Base-by-base conservation (phyloP, 2,113 vertebrate species). In the Otus sunia region DNA sequence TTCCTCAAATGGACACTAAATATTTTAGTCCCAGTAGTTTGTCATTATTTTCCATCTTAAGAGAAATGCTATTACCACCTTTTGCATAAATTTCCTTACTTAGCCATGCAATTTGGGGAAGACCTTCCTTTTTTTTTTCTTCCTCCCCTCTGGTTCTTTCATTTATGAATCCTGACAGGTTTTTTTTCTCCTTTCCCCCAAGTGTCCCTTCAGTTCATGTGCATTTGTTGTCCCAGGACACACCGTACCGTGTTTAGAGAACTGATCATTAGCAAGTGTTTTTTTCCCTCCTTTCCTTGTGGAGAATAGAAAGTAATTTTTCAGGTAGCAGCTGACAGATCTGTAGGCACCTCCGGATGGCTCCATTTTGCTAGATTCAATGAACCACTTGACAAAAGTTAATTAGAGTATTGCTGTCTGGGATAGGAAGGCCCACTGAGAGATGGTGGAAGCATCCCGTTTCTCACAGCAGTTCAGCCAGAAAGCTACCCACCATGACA, bases 301-400 rank as follows among this genome's bases (percentile, higher is more conserved):
- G 55, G 50, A 80, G 78, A 91, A 92, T 6, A 94, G 64, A 76
- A 97, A 98, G 58, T 20, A 29, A 83, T 86, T 81, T 97, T 96
- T 73, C 85, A 96, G 88, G 63, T 95, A 88, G 68, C 86, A 75
- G 95, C 91, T 97, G 95, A 97, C 94, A 96, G 96, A 95, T 96
- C 96, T 97, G 93, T 93, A 85, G 90, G 96, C 96, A 96, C 87
- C 89, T 96, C 97, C 4, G 69, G 87, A 96, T 98, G 67, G 27
- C 90, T 98, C 95, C 87, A 92, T 93, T 97, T 97, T 97, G 92
- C 75, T 66, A 69, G 93, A 97, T 88, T 97, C 97, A 96, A 60
- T 92, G 97, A 97, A 96, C 96, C 96, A 97, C 97, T 98, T 97
- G 95, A 97, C 91, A 96, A 98, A 97, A 98, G 97, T 98, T 98